Conservation (phyloP, 2,888 invertebrate species). For the Stramonita haemastoma region DNA sequence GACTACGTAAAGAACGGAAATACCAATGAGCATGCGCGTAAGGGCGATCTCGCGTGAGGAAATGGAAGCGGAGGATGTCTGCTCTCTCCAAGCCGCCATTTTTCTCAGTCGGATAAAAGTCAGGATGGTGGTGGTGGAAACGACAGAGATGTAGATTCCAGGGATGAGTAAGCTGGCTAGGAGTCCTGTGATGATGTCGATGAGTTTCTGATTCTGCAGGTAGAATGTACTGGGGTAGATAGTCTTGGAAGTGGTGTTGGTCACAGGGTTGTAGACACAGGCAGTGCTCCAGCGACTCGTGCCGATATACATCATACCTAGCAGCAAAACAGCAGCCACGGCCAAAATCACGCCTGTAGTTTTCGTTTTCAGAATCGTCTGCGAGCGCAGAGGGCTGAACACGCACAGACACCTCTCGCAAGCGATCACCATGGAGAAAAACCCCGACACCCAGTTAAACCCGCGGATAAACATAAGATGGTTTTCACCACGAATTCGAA, state of each 20-base stretch:
- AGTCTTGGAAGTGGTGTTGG: background rate
- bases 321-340: background rate
- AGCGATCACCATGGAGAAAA: constrained; percentile 33
- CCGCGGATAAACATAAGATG: constrained; percentile 22
- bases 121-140: constrained; percentile 1
- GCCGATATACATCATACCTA: constrained; percentile 16
- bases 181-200: constrained; percentile 6
- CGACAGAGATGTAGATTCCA: background rate
- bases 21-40: constrained; percentile 35
- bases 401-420: constrained; percentile 40
- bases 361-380: constrained; percentile 33
- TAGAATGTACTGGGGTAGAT: constrained; percentile 35
- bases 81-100: constrained; percentile 33
- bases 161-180: constrained; percentile 17
- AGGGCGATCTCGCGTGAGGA: constrained; percentile 18
- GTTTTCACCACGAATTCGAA: constrained; percentile 6
- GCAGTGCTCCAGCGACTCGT: background rate
- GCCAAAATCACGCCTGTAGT: constrained; percentile 17
- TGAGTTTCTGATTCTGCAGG: constrained; percentile 15
- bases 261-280: constrained; percentile 27
- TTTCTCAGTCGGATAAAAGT: constrained; percentile 29
- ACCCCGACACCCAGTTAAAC: constrained; percentile 33
- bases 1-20: constrained; percentile 24
- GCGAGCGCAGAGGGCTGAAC: constrained; percentile 25
- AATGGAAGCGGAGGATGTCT: constrained; percentile 22